These are phyloP conservation scores for Bombus vancouverensis DNA, from an alignment of 1,140 invertebrate species.

Conservation along the genomic window DNA sequence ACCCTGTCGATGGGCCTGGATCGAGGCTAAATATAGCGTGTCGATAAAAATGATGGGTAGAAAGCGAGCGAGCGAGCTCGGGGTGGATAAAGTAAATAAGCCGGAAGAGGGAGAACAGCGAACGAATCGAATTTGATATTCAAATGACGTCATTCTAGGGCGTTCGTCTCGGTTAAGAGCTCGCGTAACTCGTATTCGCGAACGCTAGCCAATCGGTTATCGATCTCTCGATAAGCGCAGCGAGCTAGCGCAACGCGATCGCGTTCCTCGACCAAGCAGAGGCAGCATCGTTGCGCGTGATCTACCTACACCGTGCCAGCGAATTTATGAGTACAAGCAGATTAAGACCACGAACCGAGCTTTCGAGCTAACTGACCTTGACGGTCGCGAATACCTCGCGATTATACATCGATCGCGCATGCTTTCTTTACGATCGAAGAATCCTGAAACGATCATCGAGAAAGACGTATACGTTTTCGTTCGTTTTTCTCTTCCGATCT, in stretches of 20 bases:
- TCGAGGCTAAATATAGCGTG: background rate
- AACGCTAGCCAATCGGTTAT: constrained; percentile 53
- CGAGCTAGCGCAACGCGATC: constrained; percentile 20
- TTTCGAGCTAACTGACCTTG: constrained; percentile 52
- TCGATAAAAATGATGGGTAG: background rate
- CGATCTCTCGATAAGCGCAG: constrained; percentile 45
- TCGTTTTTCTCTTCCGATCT: too few species aligned
- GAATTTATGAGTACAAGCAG: constrained; percentile 55
- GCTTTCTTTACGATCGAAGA: background rate
- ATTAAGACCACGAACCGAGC: constrained; percentile 34
- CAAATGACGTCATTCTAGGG: constrained; percentile 39
- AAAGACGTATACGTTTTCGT: too few species aligned
- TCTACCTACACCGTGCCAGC: constrained; percentile 60
- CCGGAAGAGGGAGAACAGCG: constrained; percentile 3
- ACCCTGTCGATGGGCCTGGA: background rate
- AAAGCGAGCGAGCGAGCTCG: background rate
- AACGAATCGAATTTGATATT: constrained; percentile 29
- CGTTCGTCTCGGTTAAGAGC: constrained; percentile 33
- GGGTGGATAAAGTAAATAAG: background rate
- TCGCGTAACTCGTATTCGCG: constrained; percentile 36
- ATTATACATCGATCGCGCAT: constrained; percentile 46
- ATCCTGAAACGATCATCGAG: too few species aligned
- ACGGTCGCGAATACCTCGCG: constrained; percentile 49
- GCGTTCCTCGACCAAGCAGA: constrained; percentile 16
- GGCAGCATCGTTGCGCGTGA: constrained; percentile 55